Percentiles rank a stretch among this genome's conserved stretches.
Evolutionary conservation across 2,888 invertebrate species (phyloP).

Genomic region (Ochropleura plecta): DNA sequence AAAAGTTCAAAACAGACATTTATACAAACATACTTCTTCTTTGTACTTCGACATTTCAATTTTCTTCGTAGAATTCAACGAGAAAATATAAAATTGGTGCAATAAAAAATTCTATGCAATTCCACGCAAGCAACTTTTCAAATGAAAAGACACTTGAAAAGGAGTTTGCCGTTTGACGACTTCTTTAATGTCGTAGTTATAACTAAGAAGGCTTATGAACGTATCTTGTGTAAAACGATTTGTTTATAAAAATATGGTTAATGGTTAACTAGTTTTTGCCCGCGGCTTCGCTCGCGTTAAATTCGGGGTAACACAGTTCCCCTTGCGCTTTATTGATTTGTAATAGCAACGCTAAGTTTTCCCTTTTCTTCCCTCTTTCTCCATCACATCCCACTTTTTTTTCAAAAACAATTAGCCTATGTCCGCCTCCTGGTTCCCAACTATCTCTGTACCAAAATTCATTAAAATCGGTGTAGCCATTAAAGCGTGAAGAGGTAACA

Average conservation of each 20-base stretch:
- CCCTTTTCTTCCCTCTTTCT: too few relatives aligned
- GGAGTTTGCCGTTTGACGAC: slow-evolving; percentile 11
- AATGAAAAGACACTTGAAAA: slow-evolving; percentile 27
- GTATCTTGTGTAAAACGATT: background rate
- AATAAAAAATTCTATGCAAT: slow-evolving; percentile 34
- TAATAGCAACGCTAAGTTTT: too few relatives aligned
- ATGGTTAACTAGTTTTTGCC: too few relatives aligned
- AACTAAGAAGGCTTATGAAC: background rate
- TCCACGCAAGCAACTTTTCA: slow-evolving; percentile 14
- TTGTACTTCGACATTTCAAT: slow-evolving; percentile 38
- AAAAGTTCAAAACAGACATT: slow-evolving; percentile 35
- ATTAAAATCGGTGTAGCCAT: too few relatives aligned
- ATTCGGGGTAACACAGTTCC: too few relatives aligned
- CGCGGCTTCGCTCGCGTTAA: too few relatives aligned
- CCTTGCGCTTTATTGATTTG: too few relatives aligned
- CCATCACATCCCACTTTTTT: too few relatives aligned
- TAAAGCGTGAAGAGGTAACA: too few relatives aligned
- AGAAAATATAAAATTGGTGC: slow-evolving; percentile 28
- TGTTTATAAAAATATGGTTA: background rate
- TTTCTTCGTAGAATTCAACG: slow-evolving; percentile 19
- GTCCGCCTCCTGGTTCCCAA: too few relatives aligned
- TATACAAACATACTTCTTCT: slow-evolving; percentile 39
- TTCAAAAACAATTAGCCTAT: too few relatives aligned
- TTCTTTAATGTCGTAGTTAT: slow-evolving; percentile 3
- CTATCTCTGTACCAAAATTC: too few relatives aligned